Evolutionary conservation across 2,888 invertebrate genomes (phyloP).

Genomic region (Steinernema carpocapsae): DNA sequence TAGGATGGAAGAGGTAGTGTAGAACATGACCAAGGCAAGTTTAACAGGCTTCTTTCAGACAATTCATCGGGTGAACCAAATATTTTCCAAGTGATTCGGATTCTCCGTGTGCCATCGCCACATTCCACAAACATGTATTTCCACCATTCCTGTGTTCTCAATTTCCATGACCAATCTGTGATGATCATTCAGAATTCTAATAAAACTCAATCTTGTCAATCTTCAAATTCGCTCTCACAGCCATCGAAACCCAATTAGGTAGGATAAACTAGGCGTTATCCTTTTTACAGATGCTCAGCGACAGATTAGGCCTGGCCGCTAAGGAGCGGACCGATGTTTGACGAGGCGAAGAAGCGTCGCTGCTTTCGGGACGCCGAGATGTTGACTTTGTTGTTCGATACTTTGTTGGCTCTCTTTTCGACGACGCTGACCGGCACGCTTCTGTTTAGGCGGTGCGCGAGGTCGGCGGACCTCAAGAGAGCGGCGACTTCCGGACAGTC

Average conservation of each 20-base stretch:
- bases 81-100: conserved; percentile 33
- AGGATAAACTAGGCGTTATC: neutral
- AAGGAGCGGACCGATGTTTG: conserved; percentile 17
- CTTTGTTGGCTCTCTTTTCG: conserved; percentile 15
- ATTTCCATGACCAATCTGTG: conserved; percentile 33
- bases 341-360: conserved; percentile 6
- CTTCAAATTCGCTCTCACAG: no score
- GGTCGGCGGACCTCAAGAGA: conserved; percentile 21
- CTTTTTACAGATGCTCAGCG: conserved; percentile 7
- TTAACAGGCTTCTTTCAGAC: conserved; percentile 6
- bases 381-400: conserved; percentile 35
- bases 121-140: conserved; percentile 12
- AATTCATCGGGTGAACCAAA: conserved; percentile 30
- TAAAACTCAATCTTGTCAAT: neutral
- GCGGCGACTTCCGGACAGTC: conserved; percentile 32
- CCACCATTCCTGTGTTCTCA: neutral
- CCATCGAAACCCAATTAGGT: no score
- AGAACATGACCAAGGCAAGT: neutral
- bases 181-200: neutral
- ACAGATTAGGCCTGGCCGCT: conserved; percentile 25
- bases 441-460: neutral
- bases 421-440: conserved; percentile 30
- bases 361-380: conserved; percentile 31
- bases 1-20: conserved; percentile 44
- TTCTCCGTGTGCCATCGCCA: conserved; percentile 30